Base-by-base conservation (phyloP, 2,797 vertebrate species). In the Sardinella longiceps region DNA sequence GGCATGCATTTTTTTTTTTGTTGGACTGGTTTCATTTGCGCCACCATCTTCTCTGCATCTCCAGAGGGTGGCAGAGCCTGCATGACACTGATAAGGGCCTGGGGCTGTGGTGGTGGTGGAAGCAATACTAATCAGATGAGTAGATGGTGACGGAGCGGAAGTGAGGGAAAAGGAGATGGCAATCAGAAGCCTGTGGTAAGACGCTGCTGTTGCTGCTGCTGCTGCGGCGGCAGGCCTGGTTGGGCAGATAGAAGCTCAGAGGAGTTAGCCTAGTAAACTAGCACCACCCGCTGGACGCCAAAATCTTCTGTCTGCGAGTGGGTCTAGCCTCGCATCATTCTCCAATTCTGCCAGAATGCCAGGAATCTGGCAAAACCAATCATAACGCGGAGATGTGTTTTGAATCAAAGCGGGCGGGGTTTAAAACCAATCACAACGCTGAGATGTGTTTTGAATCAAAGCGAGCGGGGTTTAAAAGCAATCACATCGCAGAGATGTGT, bases 71-170 rank as follows among this genome's bases (percentile, higher is more conserved):
- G 77, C 66, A 74, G 30, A 12, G 25, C 43, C 15, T 60, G 45
- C 77, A 30, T 48, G 53, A 70, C 81, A 86, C 82, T n/a, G 23
- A 56, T 39, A 84, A 50, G 46, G 28, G 14, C 33, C 14, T 37
- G 30, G 63, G 28, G 30, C n/a, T n/a, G n/a, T n/a, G n/a, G n/a
- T 12, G 5, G 66, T 20, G 15, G 66, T 74, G 66, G 60, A 30
- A 12, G 6, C 33, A 28, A 39, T 5, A 4, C 33, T 74, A 37
- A 74, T 39, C 66, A 39, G 66, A 74, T 37, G 15, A 33, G 15
- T 37, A 37, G 66, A 15, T 37, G 14, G 43, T 20, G 30, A 46
- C 12, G 9, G 7, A 15, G 48, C 11, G 74, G 14, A 10, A 3
- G 63, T 10, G 25, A n/a, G 60, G 25, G 60, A 9, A 28, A 25